phyloP scores from a whole-genome alignment of 2,113 vertebrate species.

The Dicrurus megarhynchus region DNA sequence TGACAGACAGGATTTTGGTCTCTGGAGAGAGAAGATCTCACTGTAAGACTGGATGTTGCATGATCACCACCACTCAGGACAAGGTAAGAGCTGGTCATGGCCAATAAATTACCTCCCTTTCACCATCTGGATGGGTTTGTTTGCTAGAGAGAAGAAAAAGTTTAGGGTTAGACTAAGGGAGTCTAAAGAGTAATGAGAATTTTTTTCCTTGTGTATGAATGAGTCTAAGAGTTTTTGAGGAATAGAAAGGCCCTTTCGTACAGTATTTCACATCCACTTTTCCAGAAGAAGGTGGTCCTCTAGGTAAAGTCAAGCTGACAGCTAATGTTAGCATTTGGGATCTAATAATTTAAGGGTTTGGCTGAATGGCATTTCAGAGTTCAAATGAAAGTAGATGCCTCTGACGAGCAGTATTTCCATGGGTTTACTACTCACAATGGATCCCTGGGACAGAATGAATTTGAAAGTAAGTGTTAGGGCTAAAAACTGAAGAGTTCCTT shows the following conservation, averaged over 20 bases:
- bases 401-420: not conserved
- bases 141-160: not conserved
- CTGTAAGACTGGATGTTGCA: not conserved
- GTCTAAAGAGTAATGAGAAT: not conserved
- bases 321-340: not conserved
- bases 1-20: not conserved
- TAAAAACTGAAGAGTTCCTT: not conserved
- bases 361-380: not conserved
- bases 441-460: not conserved
- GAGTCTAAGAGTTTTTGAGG: not conserved
- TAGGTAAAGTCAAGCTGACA: not conserved
- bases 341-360: not conserved
- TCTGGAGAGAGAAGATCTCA: not conserved
- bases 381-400: not conserved
- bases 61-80: not conserved
- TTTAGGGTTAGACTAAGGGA: not conserved
- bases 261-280: not conserved
- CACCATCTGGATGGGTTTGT: not conserved
- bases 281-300: not conserved
- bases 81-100: not conserved
- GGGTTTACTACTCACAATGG: not conserved
- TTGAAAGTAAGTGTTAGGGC: not conserved
- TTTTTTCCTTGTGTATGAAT: not conserved
- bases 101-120: not conserved
- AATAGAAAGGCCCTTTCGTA: not conserved